A percentile compares a stretch with the other conserved stretches of the same genome.
Conservation (phyloP, 2,113 vertebrate species). For the Plestiodon gilberti region DNA sequence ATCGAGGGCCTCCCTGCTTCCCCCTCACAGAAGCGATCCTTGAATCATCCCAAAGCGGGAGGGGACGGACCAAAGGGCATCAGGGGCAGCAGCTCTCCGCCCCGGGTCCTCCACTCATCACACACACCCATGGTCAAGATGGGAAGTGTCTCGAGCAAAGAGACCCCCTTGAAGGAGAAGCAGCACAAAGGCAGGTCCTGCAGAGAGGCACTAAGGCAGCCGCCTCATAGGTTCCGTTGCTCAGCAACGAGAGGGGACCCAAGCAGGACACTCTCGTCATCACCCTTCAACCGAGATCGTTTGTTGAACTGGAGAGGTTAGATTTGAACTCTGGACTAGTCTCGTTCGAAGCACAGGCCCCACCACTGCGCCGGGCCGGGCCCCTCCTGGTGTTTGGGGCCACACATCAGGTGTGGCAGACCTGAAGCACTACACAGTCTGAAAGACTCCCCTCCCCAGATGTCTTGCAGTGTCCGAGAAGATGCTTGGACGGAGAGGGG, state of each 20-base stretch:
- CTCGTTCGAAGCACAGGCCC: too few species aligned
- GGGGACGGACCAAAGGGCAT: background rate
- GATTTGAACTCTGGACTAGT: background rate
- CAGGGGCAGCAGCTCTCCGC: background rate
- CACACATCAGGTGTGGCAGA: background rate
- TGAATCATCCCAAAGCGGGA: background rate
- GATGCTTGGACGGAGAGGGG: too few species aligned
- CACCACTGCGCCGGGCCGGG: background rate
- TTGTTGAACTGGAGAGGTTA: background rate
- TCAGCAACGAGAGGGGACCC: too few species aligned
- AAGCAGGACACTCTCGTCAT: too few species aligned
- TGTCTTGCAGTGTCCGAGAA: too few species aligned
- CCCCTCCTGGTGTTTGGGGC: background rate
- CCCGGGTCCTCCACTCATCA: background rate
- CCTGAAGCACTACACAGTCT: background rate
- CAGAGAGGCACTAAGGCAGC: too few species aligned
- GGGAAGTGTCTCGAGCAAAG: background rate
- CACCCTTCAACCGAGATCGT: too few species aligned
- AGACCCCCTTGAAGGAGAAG: background rate
- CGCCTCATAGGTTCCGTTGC: too few species aligned
- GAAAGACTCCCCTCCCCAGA: background rate
- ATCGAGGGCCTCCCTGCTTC: conserved; percentile 48
- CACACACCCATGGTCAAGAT: accelerated
- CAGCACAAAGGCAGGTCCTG: background rate
- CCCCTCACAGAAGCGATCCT: background rate